A percentile compares a stretch with the other conserved stretches of the same genome.
Conservation (phyloP, 2,797 vertebrate species). For the Lacerta viridis region DNA sequence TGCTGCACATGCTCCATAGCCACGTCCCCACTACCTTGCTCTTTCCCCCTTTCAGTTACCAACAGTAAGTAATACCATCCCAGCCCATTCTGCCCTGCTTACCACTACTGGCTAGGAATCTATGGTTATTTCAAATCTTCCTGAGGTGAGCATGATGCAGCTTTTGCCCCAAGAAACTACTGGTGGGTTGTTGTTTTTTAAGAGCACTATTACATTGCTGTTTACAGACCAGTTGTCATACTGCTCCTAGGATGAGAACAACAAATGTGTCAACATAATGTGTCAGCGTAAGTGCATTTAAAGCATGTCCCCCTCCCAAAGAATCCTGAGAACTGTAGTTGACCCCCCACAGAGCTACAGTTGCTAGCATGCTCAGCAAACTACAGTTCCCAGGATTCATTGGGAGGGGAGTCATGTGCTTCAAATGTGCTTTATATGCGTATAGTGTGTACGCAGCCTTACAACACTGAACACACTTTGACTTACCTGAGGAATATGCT, state of each 20-base stretch:
- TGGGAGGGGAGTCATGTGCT: background rate
- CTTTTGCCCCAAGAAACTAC: background rate
- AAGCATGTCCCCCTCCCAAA: no score
- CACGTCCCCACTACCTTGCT: no score
- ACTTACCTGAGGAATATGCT: background rate
- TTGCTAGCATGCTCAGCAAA: no score
- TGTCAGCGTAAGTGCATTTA: background rate
- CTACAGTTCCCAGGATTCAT: no score
- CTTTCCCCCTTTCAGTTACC: no score
- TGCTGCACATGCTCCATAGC: no score
- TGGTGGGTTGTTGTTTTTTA: background rate
- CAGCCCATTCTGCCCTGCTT: no score
- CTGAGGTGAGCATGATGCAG: background rate
- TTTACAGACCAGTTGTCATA: background rate
- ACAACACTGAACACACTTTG: background rate
- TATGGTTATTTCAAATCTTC: no score
- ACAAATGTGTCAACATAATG: background rate
- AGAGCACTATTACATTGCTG: background rate
- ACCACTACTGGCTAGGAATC: no score
- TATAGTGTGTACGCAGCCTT: background rate
- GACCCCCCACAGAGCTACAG: no score
- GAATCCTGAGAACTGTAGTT: no score
- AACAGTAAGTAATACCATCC: no score
- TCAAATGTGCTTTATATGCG: background rate
- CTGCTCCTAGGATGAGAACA: background rate